Evolutionary conservation across 2,888 invertebrate genomes (phyloP), one percentile per base, ranked within the genome.

Genomic region (Isotomurus palustris): DNA sequence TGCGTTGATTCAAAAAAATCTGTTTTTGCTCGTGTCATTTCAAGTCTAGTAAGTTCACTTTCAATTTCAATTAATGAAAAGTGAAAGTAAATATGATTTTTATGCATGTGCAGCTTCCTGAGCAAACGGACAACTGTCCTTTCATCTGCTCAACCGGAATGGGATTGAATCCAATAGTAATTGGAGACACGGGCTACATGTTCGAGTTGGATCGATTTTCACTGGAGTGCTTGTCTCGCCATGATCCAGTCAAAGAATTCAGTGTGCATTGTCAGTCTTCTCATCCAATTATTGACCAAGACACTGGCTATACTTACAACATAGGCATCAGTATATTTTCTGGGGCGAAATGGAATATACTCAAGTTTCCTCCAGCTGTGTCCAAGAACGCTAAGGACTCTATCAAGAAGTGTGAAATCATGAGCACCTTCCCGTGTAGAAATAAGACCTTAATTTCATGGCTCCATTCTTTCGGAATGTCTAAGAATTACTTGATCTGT

Each of bases 1-100:
- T 73, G 73, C 57, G 74, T 79, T 1, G 81, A 81, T 69, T 78
- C 79, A 0, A 76, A 77, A 68, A 78, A 78, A 70, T 75, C 73
- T 56, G 72, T 79, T 24, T 77, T 80, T 66, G 72, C 75, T 36
- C 68, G 72, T 53, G 67, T 74, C 48, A 62, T 74, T 17, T 71
- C 66, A 10, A 54, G 58, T 21, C 35, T 68, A 60, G 68, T 68
- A 62, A 52, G 66, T 32, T 32, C 32, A 14, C 8, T 10, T 32
- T 32, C 32, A 8, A 32, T 8, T 32, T 10, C 32, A 32, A 14
- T 10, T 8, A 10, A 32, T 10, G 8, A 32, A 32, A 32, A 32
- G 32, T 32, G 14, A 8, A 32, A 32, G 8, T 10, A 32, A 10
- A 32, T 32, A 8, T 32, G 8, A 14, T 32, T 10, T 32, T 32